Evolutionary conservation across 2,888 invertebrate genomes (phyloP), one percentile per base, ranked within the genome.

Genomic region (Alentia gelatinosa): DNA sequence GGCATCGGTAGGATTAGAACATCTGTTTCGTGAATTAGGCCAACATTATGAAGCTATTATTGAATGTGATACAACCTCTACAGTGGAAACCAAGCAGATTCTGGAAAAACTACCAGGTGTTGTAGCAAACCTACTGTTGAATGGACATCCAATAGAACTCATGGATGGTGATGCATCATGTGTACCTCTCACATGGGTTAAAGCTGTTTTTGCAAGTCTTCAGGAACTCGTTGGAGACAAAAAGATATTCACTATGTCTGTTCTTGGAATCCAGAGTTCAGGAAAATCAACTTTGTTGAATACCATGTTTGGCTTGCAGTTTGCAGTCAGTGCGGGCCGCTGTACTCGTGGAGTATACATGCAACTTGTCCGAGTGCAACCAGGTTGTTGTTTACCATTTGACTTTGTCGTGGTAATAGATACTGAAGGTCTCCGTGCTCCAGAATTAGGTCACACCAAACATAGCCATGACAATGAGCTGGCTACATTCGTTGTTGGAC

Each of bases 261-360:
- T 91, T 12, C 90, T 91, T 33, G 91, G 91, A n/a, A 33, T 90
- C 30, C 91, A 91, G 50, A 91, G 91, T 47, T 91, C 91, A 63
- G 91, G 91, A 19, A 91, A 91, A 37, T 91, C 91, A 15, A 91
- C 91, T n/a, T 47, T 91, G 26, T 50, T 91, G 39, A 91, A 91
- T 37, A 91, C 91, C 3, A 90, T 91, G 90, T 91, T 91, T 79
- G 90, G 90, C 3, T 47, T 89, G 26, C 50, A 91, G 50, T 91
- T 91, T 89, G 74, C 91, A 30, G 91, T 91, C 3, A 91, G 90
- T 39, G 90, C 90, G 30, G 91, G 91, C 3, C 19, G 90, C 42
- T 91, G 91, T 74, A 91, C 91, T 1, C 42, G 90, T 4, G 91
- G 91, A 23, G 84, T 86, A 1, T 91, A 86, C 40, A 68, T 89